Evolutionary conservation across 2,797 vertebrate genomes (phyloP), one percentile per base, ranked within the genome.

Genomic region (Ceyx erithaca): DNA sequence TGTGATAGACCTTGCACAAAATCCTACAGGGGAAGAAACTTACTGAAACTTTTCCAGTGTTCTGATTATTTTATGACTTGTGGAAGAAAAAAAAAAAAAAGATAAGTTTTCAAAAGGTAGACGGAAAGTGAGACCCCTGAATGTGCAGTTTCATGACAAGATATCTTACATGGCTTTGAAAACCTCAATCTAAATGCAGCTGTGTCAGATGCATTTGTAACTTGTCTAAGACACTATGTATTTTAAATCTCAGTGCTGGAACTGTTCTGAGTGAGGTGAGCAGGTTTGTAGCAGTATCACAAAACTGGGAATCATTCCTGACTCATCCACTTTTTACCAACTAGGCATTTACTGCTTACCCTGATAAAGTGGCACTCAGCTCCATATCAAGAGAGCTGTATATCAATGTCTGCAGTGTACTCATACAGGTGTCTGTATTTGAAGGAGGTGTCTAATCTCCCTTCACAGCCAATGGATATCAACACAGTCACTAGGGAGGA

Each of bases 1-100:
- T 85, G 41, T 59, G 46, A 52, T 69, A 92, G 87, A 69, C 57
- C 45, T 72, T 73, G 52, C 48, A 71, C 30, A 95, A 89, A 91
- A 70, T 8, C 28, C 51, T 73, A 3, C 52, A 43, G 59, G 52
- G 16, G 66, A 87, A 92, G 31, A 76, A 92, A 76, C 48, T 78
- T 13, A 9, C 7, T 81, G 67, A 86, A 89, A 89, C 18, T 83
- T 84, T 66, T 30, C 19, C 55, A 19, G 15, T 30, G 33, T 77
- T 69, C 59, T 86, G 86, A 77, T 81, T 61, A n/a, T 92, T 82
- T 85, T 67, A 37, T 64, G 37, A 91, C 41, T 4, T 23, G 8
- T 4, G 13, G 41, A 89, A 88, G 14, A 10, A 82, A 64, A 48
- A 84, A 83, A 78, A 10, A 82, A 64, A 48, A 84, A 83, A 78